Conservation (phyloP, 2,113 vertebrate species). For the Turdus rufiventris region DNA sequence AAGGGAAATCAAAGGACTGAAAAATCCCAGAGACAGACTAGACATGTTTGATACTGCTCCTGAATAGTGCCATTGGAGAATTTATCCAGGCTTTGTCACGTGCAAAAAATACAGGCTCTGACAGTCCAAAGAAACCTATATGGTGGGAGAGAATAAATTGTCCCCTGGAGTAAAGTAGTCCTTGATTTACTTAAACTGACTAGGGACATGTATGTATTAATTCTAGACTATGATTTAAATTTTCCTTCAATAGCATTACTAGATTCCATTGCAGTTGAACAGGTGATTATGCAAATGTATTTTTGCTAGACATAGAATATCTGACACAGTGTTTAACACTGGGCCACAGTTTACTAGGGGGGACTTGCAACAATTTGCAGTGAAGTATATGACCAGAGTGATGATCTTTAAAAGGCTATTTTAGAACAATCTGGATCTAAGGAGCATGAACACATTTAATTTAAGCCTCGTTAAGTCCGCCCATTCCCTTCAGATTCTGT, state of each 20-base stretch:
- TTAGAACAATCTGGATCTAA: not conserved
- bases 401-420: not conserved
- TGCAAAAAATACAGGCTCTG: not conserved
- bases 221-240: conserved; percentile 7
- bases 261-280: not conserved
- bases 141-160: not conserved
- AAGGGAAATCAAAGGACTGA: not conserved
- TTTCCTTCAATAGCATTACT: not conserved
- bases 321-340: not conserved
- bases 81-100: not conserved
- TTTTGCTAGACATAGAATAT: not conserved
- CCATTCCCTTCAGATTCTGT: not conserved
- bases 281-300: conserved; percentile 20
- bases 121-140: not conserved
- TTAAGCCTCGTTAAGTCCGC: not conserved
- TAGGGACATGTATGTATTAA: not conserved
- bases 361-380: not conserved
- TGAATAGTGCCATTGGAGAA: not conserved
- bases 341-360: not conserved
- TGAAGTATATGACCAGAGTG: not conserved
- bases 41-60: not conserved
- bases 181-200: conserved; percentile 10
- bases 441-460: not conserved
- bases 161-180: not conserved
- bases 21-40: not conserved